Conservation (phyloP, 2,888 invertebrate genomes). For the Dicyrtoma fusca region DNA sequence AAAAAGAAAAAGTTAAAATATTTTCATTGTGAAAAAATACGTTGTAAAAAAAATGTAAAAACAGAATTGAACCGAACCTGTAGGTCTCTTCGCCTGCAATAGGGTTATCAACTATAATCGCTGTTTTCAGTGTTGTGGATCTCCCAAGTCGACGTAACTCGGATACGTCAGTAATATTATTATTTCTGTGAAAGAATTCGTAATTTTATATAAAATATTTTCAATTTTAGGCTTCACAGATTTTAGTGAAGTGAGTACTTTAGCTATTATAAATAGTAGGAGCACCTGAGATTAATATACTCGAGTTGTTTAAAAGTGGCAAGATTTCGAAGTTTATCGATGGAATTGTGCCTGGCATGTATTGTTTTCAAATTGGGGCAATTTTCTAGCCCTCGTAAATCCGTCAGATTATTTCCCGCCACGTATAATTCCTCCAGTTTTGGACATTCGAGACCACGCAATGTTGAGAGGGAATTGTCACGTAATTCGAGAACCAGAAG, state of each 20-base stretch:
- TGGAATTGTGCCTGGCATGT: slow-evolving; percentile 27
- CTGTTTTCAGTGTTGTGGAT: background rate
- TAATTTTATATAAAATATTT: no score
- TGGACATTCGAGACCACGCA: slow-evolving; percentile 20
- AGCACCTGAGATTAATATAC: slow-evolving; percentile 37
- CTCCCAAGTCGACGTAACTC: background rate
- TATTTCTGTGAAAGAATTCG: slow-evolving; percentile 2
- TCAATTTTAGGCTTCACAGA: no score
- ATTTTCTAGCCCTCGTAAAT: slow-evolving; percentile 10
- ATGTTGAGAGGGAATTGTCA: slow-evolving; percentile 14
- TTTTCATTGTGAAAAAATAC: background rate
- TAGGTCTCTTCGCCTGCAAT: slow-evolving; percentile 10
- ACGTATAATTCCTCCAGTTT: slow-evolving; percentile 28
- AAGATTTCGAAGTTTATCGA: slow-evolving; percentile 9
- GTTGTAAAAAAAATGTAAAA: background rate
- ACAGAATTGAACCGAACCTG: slow-evolving; percentile 1
- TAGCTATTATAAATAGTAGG: no score
- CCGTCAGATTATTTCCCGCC: slow-evolving; percentile 9
- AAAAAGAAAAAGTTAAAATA: no score
- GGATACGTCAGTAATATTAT: background rate
- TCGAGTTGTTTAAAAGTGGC: slow-evolving; percentile 17
- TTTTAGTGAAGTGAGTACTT: no score
- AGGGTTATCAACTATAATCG: slow-evolving; percentile 10
- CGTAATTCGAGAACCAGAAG: slow-evolving; percentile 27
- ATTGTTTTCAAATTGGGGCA: slow-evolving; percentile 29